Percentiles rank a stretch among this genome's conserved stretches.
phyloP scores from a whole-genome alignment of 2,797 vertebrate species.

The Octomys mimax region DNA sequence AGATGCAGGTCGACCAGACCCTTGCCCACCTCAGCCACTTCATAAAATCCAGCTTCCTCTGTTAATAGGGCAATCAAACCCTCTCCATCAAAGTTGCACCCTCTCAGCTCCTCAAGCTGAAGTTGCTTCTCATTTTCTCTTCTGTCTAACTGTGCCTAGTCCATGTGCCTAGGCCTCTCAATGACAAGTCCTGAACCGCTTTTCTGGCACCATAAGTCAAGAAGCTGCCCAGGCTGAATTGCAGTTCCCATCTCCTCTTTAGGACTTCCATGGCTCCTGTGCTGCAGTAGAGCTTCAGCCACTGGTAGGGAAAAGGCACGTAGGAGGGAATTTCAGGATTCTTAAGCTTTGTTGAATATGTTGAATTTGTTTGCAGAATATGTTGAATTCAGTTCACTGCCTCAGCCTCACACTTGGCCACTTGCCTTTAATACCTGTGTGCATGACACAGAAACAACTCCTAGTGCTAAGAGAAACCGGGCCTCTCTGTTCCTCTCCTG shows the following conservation, averaged over 20 bases:
- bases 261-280: neutral
- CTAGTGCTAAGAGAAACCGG: neutral
- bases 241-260: neutral
- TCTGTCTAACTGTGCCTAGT: neutral
- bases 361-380: neutral
- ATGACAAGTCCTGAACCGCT: neutral
- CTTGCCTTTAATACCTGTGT: slow-evolving; percentile 13
- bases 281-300: neutral
- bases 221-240: neutral
- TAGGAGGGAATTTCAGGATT: neutral
- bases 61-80: neutral
- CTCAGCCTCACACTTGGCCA: neutral
- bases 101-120: neutral
- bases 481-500: slow-evolving; percentile 54
- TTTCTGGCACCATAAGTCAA: neutral
- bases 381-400: slow-evolving; percentile 16
- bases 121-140: neutral
- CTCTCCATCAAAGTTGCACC: neutral
- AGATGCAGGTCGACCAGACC: neutral
- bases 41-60: neutral
- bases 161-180: neutral
- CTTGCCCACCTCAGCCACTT: neutral
- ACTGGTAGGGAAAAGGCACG: neutral
- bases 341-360: neutral
- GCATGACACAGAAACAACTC: slow-evolving; percentile 8